These are phyloP conservation scores for Darevskia nairensis DNA, from an alignment of 2,797 vertebrate genomes.

Conservation along the genomic window DNA sequence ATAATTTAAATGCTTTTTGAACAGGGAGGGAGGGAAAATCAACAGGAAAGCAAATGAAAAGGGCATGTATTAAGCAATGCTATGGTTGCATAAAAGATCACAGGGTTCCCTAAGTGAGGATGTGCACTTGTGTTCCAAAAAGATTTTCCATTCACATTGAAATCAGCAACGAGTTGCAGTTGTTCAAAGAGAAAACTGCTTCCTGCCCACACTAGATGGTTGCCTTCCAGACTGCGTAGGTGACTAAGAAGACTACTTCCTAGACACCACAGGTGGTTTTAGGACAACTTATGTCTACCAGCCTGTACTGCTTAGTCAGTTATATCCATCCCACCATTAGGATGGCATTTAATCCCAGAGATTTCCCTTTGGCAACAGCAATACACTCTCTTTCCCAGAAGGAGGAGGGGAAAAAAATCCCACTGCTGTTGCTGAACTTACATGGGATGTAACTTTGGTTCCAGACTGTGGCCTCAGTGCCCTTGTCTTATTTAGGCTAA, in stretches of 20 bases:
- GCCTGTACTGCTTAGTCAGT: constrained; percentile 37
- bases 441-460: neutral
- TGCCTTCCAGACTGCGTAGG: constrained; percentile 34
- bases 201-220: neutral
- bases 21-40: neutral
- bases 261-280: constrained; percentile 42
- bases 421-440: neutral
- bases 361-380: neutral
- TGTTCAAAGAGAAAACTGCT: constrained; percentile 30
- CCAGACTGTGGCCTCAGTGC: constrained; percentile 24
- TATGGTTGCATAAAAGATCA: neutral
- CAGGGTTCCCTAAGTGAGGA: neutral
- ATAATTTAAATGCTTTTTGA: constrained; percentile 6
- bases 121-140: neutral
- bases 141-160: constrained; percentile 1
- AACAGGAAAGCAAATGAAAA: constrained; percentile 18
- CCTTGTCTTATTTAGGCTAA: neutral
- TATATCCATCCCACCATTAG: constrained; percentile 12
- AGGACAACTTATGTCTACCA: constrained; percentile 11
- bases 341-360: constrained; percentile 17
- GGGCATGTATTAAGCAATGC: neutral
- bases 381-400: neutral
- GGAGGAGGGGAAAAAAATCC: neutral
- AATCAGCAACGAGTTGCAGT: constrained; percentile 36
- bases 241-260: constrained; percentile 26